phyloP scores from a whole-genome alignment of 1,140 invertebrate species.

The Musca vetustissima region DNA sequence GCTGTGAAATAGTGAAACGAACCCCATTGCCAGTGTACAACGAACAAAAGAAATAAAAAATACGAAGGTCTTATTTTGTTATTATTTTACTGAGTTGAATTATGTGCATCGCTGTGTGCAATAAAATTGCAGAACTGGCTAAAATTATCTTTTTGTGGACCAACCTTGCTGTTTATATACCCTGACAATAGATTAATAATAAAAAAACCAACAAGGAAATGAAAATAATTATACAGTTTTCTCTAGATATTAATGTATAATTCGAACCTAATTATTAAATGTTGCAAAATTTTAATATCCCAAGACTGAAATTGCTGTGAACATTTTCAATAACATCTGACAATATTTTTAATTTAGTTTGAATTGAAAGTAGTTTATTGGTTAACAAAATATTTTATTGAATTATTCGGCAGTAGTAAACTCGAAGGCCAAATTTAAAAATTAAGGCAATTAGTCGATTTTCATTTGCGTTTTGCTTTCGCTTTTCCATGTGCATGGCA shows the following conservation, averaged over 20 bases:
- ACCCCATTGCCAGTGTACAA: background rate
- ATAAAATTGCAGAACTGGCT: background rate
- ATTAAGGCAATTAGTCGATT: constrained; percentile 16
- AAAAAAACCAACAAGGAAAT: too few species aligned
- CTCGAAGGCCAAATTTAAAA: background rate
- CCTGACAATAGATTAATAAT: background rate
- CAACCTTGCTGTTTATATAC: background rate
- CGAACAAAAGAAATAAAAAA: background rate
- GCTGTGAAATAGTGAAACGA: background rate
- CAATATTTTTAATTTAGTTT: too few species aligned
- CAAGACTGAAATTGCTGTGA: too few species aligned
- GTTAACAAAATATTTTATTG: background rate
- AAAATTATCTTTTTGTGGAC: background rate
- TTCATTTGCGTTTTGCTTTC: background rate
- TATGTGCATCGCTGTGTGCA: background rate
- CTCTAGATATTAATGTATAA: too few species aligned
- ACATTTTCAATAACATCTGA: too few species aligned
- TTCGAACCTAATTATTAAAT: too few species aligned
- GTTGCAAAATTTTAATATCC: too few species aligned
- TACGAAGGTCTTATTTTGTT: background rate
- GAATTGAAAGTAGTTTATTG: too few species aligned
- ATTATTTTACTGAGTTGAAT: constrained; percentile 1
- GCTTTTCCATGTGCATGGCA: background rate
- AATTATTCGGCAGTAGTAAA: too few species aligned
- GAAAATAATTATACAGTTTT: too few species aligned